Evolutionary conservation across 1,140 invertebrate species (phyloP), one percentile per base, ranked within the genome.

Genomic region (Odontomachus brunneus): DNA sequence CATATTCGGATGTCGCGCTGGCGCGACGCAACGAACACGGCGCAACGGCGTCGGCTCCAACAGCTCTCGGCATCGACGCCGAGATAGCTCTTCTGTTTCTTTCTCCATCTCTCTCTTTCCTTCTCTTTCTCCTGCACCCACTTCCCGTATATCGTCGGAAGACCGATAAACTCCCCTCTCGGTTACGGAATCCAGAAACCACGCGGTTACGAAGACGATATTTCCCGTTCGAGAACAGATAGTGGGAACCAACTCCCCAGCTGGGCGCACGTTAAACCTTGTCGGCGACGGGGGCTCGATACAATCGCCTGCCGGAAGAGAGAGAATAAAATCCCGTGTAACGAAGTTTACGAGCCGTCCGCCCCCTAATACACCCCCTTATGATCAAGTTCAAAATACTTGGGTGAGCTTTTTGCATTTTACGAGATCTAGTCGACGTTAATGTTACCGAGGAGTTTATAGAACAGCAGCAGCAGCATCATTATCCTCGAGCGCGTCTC

Each of bases 171-270:
- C 51, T 19, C 33, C 33, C 5, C 12, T 14, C n/a, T 14, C n/a
- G 38, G 71, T 59, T 59, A 53, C 24, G 72, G 19, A 60, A 75
- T 17, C 33, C 17, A 14, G 59, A 19, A 7, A 33, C 22, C 53
- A 44, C 75, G 67, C 63, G 75, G 57, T 80, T 71, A 71, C 51
- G 65, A 80, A 80, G 75, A 69, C 65, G 51, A 71, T 80, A 57
- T 69, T 71, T 80, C 65, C 49, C 24, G 65, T 80, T 69, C 51
- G 26, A 80, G 26, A 11, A 22, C 22, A 71, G 65, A 80, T 80
- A 71, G 51, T 48, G 65, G 65, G 48, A 80, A 80, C 51, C 48
- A 80, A 80, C 51, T 80, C 63, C 33, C n/a, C 38, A 51, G 19
- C 17, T 24, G 62, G 48, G 51, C 26, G 74, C 29, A 7, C 63